Evolutionary conservation across 2,113 vertebrate species (phyloP).

Genomic region (Varanus komodoensis): DNA sequence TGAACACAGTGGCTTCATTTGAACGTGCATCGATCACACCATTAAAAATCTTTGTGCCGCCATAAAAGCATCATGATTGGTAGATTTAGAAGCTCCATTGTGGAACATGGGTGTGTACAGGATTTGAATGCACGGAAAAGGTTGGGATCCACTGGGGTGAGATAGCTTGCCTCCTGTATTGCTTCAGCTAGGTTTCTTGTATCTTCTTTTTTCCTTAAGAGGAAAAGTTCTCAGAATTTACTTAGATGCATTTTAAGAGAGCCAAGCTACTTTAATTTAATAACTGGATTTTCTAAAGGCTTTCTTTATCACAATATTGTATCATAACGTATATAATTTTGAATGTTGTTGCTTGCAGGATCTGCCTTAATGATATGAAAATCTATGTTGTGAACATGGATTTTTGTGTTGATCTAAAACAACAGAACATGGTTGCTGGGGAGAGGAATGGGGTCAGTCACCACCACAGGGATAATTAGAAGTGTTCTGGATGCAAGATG

Average conservation of each 20-base stretch:
- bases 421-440: neutral
- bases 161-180: neutral
- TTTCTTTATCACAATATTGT: neutral
- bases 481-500: neutral
- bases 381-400: neutral
- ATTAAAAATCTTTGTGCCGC: neutral
- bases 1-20: neutral
- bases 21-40: neutral
- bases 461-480: neutral
- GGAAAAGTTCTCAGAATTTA: constrained; percentile 48
- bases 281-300: neutral
- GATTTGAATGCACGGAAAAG: neutral
- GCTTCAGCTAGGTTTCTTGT: neutral
- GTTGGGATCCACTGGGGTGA: neutral
- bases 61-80: neutral
- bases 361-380: neutral
- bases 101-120: neutral
- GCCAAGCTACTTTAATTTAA: neutral
- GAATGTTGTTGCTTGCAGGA: neutral
- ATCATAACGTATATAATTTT: neutral
- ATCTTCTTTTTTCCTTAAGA: neutral
- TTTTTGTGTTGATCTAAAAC: neutral
- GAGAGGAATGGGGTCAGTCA: no score
- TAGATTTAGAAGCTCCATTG: neutral
- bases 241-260: neutral